A percentile compares a stretch with the other conserved stretches of the same genome.
phyloP scores from a whole-genome alignment of 2,888 invertebrate species.

The Phyto melanocephala region DNA sequence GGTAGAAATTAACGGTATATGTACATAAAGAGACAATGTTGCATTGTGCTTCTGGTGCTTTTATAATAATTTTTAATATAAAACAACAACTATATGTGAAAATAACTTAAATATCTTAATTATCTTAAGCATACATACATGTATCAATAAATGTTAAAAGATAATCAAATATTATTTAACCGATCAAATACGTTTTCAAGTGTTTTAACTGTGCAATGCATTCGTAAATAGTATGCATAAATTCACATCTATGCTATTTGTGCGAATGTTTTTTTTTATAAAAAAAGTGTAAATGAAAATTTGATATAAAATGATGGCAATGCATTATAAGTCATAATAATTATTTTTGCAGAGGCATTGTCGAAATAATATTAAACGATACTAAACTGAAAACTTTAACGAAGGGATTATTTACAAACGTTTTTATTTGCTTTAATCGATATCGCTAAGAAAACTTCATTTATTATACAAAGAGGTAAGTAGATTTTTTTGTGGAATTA shows the following conservation, averaged over 20 bases:
- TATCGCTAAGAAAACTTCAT: neutral
- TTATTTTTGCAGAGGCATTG: neutral
- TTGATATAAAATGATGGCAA: neutral
- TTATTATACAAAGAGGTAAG: constrained; percentile 11
- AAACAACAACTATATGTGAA: neutral
- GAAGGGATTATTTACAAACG: neutral
- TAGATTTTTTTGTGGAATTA: neutral
- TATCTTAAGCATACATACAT: too few species aligned
- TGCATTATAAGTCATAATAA: neutral
- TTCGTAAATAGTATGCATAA: too few species aligned
- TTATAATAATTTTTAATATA: neutral
- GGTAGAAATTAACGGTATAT: constrained; percentile 68
- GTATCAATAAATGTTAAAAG: too few species aligned
- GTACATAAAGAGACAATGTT: constrained; percentile 5
- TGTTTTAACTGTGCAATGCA: constrained; percentile 10
- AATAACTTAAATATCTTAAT: neutral
- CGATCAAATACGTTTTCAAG: constrained; percentile 4
- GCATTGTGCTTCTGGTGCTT: neutral
- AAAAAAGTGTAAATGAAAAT: neutral
- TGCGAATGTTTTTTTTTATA: neutral
- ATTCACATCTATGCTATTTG: too few species aligned
- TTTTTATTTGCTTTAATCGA: neutral
- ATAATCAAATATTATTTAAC: constrained; percentile 13
- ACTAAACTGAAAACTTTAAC: neutral
- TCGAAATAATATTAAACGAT: neutral